Evolutionary conservation across 2,113 vertebrate genomes (phyloP), one percentile per base, ranked within the genome.

Genomic region (Atherinomorus stipes): DNA sequence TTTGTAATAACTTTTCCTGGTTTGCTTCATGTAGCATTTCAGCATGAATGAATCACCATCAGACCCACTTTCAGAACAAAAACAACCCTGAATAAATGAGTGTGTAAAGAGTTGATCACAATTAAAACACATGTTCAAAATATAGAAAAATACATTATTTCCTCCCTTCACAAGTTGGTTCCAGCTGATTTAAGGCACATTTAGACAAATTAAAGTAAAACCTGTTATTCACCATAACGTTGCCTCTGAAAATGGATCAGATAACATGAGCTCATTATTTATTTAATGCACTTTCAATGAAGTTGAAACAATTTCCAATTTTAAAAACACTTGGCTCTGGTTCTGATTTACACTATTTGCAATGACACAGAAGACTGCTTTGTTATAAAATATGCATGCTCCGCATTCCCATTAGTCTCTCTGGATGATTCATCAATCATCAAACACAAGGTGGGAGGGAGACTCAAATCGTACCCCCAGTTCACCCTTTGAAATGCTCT

Each of bases 361-460:
- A 11, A 4, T 70, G 60, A 75, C 66, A 71, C 26, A 16, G 75
- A 73, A 62, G 68, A 51, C 73, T 66, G 52, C 42, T 53, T 23
- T 65, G 28, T 64, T 50, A 81, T 88, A 49, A 60, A 91, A 85
- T 80, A 84, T 80, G 76, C 45, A 83, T 69, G 65, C 38, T 40
- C 60, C 38, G 38, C 7, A 3, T 12, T 69, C 67, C 70, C 71
- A 75, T 83, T 87, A 64, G 64, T 83, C 70, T 73, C 57, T 58
- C 22, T 54, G 42, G 58, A 71, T 70, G 58, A 89, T 47, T 86
- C 79, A 72, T 89, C 85, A 85, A 78, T 88, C 83, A 78, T 74
- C 56, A 8, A 45, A 42, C 13, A 38, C 4, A 8, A 47, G 37
- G 13, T 42, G 4, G 31, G 50, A 16, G 18, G 16, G 11, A 50